Conservation (phyloP, 2,888 invertebrate genomes). For the Salticus scenicus region DNA sequence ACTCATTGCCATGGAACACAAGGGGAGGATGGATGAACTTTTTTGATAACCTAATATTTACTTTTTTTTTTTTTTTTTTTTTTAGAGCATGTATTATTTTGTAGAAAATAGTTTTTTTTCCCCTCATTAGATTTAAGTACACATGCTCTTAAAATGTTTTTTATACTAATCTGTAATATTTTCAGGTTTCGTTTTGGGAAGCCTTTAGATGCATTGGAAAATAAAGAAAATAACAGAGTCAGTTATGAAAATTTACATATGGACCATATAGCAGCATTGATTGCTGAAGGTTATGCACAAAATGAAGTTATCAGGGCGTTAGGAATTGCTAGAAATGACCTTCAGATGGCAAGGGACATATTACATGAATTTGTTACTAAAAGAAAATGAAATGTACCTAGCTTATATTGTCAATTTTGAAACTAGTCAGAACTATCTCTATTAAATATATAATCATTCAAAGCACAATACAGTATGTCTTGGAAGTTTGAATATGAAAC, state of each 20-base stretch:
- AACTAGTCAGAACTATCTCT: slow-evolving; percentile 59
- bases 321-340: slow-evolving; percentile 93
- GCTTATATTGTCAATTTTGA: slow-evolving; percentile 41
- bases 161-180: slow-evolving; percentile 5
- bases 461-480: slow-evolving; percentile 26
- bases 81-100: too few relatives aligned
- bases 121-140: too few relatives aligned
- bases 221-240: slow-evolving; percentile 72
- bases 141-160: too few relatives aligned
- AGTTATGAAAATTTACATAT: slow-evolving; percentile 90
- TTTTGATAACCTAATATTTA: too few relatives aligned
- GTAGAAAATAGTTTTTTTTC: too few relatives aligned
- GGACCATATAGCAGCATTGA: slow-evolving; percentile 91
- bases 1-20: too few relatives aligned
- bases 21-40: too few relatives aligned
- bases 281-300: slow-evolving; percentile 91
- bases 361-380: slow-evolving; percentile 90
- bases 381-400: slow-evolving; percentile 64
- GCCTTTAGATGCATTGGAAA: slow-evolving; percentile 71
- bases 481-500: slow-evolving; percentile 15
- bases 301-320: slow-evolving; percentile 93
- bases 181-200: slow-evolving; percentile 55
- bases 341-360: slow-evolving; percentile 97
- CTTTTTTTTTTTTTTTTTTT: too few relatives aligned
- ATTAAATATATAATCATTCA: slow-evolving; percentile 38